Evolutionary conservation across 2,113 vertebrate species (phyloP).

Genomic region (Nerophis lumbriciformis): DNA sequence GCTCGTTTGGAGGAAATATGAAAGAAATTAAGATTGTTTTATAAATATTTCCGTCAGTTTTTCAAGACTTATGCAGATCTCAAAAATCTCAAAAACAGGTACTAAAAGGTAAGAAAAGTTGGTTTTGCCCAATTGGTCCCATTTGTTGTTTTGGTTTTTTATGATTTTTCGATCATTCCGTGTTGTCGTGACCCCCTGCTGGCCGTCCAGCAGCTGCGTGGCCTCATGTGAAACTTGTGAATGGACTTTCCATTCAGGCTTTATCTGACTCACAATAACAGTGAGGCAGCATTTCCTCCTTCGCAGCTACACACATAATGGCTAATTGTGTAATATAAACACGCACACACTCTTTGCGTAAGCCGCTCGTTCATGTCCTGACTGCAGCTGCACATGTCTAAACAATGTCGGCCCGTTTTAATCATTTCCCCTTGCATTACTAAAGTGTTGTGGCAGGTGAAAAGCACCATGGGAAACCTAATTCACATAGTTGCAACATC

Average conservation of each 20-base stretch:
- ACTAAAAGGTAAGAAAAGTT: too few species aligned
- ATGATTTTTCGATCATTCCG: too few species aligned
- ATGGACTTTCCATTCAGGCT: slow-evolving; percentile 39
- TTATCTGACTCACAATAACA: slow-evolving; percentile 61
- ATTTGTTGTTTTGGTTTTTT: too few species aligned
- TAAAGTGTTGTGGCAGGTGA: slow-evolving; percentile 1
- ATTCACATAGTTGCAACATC: too few species aligned
- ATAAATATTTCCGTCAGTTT: too few species aligned
- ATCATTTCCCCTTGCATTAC: slow-evolving; percentile 6
- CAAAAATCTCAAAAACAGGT: too few species aligned
- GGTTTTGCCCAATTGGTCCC: too few species aligned
- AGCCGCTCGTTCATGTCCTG: slow-evolving; percentile 33
- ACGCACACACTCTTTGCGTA: not conserved
- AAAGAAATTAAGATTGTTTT: too few species aligned
- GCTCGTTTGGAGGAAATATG: too few species aligned
- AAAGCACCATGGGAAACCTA: slow-evolving; percentile 22
- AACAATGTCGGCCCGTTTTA: slow-evolving; percentile 8
- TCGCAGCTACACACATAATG: slow-evolving; percentile 41
- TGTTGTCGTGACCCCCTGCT: slow-evolving; percentile 2
- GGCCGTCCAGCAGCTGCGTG: slow-evolving; percentile 51
- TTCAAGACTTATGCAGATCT: too few species aligned
- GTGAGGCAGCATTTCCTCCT: slow-evolving; percentile 60
- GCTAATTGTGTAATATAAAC: slow-evolving; percentile 40
- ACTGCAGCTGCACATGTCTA: slow-evolving; percentile 46
- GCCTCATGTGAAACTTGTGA: slow-evolving; percentile 63